Evolutionary conservation across 2,888 invertebrate species (phyloP), one percentile per base, ranked within the genome.

Genomic region (Allophyes oxyacanthae): DNA sequence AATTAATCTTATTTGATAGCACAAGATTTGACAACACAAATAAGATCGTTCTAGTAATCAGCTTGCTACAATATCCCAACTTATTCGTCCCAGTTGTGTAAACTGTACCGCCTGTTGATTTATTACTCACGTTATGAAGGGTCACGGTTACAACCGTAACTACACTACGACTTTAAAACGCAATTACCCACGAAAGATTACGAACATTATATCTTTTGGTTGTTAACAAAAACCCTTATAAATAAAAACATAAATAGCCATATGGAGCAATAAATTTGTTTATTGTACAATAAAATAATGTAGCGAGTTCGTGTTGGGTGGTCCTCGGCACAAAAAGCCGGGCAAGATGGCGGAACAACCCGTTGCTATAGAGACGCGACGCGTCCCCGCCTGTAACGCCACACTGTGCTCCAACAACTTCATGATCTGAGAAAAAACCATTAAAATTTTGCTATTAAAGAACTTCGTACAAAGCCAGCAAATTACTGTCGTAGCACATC

Each of bases 211-310:
- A 78, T 83, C 80, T 85, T 77, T 78, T 64, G 81, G 76, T 76
- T 82, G 71, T 79, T 81, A 87, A 91, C 88, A 90, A 90, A 88
- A 89, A 88, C 87, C 85, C 88, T 91, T 89, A 91, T 89, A 91
- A 92, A 92, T 91, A 92, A 91, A 92, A 91, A 89, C 88, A 91
- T 88, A 91, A 91, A 92, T 88, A 92, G 86, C 87, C 92, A 89
- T 92, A 90, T 92, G 89, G 87, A 88, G 92, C 88, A 91, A 92
- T 93, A 93, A 94, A 94, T 93, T 91, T 91, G 89, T 94, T 94
- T 92, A 93, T 92, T 88, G 91, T 92, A 92, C 89, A 92, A 93
- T 93, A 94, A 94, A 93, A 92, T 93, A 92, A 93, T 92, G 88
- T 88, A 87, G 88, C 87, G 82, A 84, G 85, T 82, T 83, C 92